These are phyloP conservation scores for Brachypteracias leptosomus DNA, from an alignment of 2,113 vertebrate genomes.

Conservation along the genomic window DNA sequence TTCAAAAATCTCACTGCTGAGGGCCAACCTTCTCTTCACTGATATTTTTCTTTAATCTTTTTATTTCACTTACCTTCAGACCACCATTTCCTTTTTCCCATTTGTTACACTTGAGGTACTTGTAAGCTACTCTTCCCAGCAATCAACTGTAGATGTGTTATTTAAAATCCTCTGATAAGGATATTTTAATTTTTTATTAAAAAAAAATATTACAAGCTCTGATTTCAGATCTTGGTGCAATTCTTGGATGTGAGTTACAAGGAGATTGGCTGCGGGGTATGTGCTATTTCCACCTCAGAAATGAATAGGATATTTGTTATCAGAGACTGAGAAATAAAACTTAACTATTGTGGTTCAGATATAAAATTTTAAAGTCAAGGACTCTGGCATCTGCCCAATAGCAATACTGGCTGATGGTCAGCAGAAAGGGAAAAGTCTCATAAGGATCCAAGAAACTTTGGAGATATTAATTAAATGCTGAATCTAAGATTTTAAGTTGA, in stretches of 20 bases:
- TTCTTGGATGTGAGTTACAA: background rate
- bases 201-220: background rate
- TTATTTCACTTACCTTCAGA: background rate
- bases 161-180: background rate
- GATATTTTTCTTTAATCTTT: background rate
- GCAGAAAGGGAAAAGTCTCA: background rate
- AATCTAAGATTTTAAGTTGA: background rate
- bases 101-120: background rate
- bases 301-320: background rate
- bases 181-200: background rate
- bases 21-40: background rate
- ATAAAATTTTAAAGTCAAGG: background rate
- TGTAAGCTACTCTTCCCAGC: background rate
- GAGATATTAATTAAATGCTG: slow-evolving; percentile 3
- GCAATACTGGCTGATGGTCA: background rate
- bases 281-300: background rate
- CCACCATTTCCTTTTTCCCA: background rate
- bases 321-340: background rate
- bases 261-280: background rate
- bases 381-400: background rate
- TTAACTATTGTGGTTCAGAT: background rate
- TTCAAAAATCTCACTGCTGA: background rate
- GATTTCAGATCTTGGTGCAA: background rate
- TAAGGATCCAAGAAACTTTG: background rate
- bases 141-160: background rate